These are phyloP conservation scores for Hesperophylax magnus DNA, from an alignment of 1,140 invertebrate genomes.

Conservation along the genomic window DNA sequence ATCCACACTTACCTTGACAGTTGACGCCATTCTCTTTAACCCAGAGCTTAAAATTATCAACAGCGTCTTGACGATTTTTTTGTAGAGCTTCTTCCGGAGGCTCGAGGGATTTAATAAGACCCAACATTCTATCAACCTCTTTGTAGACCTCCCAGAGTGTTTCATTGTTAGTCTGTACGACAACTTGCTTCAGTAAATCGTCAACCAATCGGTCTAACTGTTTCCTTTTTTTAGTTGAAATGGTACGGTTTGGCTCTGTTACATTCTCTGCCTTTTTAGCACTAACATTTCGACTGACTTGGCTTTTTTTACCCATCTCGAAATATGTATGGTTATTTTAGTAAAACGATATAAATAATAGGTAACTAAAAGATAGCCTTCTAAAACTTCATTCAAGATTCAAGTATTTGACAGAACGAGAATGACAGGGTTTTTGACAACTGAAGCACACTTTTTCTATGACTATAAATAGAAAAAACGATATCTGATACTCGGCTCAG, in stretches of 20 bases:
- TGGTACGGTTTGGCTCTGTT: slow-evolving; percentile 23
- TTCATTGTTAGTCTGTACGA: slow-evolving; percentile 51
- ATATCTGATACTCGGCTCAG: slow-evolving; percentile 14
- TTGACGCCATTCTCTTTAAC: slow-evolving; percentile 59
- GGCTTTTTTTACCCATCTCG: slow-evolving; percentile 37
- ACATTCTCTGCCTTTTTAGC: neutral
- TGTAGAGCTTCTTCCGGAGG: neutral
- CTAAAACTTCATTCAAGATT: no score
- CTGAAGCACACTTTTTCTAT: slow-evolving; percentile 21
- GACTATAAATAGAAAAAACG: slow-evolving; percentile 30
- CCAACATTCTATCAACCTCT: slow-evolving; percentile 40
- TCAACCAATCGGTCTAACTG: slow-evolving; percentile 66
- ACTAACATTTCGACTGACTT: slow-evolving; percentile 4
- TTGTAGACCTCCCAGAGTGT: slow-evolving; percentile 35
- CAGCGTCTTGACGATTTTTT: slow-evolving; percentile 36
- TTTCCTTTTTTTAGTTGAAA: slow-evolving; percentile 59
- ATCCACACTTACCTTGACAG: slow-evolving; percentile 41
- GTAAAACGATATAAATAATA: no score
- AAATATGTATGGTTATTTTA: neutral
- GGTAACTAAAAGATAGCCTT: no score
- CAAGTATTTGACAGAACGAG: neutral
- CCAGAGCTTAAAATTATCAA: slow-evolving; percentile 59
- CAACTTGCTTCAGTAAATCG: slow-evolving; percentile 63
- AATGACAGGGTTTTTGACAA: slow-evolving; percentile 10
- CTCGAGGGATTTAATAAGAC: slow-evolving; percentile 53